These are phyloP conservation scores for Neoascia interrupta DNA, from an alignment of 2,888 invertebrate genomes.

Conservation along the genomic window DNA sequence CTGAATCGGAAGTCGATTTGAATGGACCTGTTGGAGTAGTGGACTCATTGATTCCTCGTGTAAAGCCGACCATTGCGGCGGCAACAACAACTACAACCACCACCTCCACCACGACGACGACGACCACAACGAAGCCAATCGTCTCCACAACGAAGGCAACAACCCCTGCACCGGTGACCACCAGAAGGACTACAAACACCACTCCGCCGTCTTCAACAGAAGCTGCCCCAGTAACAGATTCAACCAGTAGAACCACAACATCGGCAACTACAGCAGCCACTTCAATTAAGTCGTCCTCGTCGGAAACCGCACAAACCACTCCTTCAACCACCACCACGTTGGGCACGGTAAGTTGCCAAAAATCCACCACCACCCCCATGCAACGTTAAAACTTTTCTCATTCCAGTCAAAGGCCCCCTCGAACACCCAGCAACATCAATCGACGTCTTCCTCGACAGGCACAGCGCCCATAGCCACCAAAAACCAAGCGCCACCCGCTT, in stretches of 20 bases:
- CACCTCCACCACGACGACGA: conserved; percentile 71
- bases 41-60: conserved; percentile 77
- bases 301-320: conserved; percentile 44
- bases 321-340: conserved; percentile 34
- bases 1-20: conserved; percentile 81
- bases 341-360: conserved; percentile 50
- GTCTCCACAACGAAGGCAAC: conserved; percentile 56
- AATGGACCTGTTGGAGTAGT: conserved; percentile 78
- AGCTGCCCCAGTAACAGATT: conserved; percentile 70
- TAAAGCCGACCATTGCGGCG: conserved; percentile 77
- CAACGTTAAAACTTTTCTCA: conserved; percentile 33
- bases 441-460: conserved; percentile 73
- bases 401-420: conserved; percentile 69
- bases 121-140: conserved; percentile 62
- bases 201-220: conserved; percentile 50
- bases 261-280: conserved; percentile 69
- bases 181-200: conserved; percentile 46
- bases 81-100: conserved; percentile 73
- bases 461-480: conserved; percentile 70
- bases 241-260: conserved; percentile 72
- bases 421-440: conserved; percentile 79
- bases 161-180: conserved; percentile 56
- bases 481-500: conserved; percentile 75
- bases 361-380: conserved; percentile 68
- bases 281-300: conserved; percentile 44